Evolutionary conservation across 2,113 vertebrate genomes (phyloP).

Genomic region (Poecile atricapillus): DNA sequence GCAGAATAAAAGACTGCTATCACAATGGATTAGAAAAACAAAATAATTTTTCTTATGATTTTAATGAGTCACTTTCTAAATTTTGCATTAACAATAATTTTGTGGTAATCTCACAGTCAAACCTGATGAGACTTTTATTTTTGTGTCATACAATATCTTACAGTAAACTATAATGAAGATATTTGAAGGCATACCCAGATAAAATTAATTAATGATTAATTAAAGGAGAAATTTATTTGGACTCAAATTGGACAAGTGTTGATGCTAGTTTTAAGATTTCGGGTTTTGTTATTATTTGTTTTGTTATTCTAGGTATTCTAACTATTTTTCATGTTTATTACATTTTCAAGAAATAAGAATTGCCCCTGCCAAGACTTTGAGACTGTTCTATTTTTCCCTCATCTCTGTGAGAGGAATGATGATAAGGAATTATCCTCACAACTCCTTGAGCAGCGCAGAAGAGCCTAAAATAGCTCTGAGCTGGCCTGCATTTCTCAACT

Average conservation of each 20-base stretch:
- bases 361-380: background rate
- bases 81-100: background rate
- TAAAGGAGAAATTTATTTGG: background rate
- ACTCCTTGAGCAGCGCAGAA: background rate
- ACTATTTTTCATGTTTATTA: background rate
- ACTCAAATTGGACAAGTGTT: background rate
- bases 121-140: background rate
- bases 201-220: background rate
- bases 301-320: background rate
- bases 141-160: background rate
- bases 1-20: background rate
- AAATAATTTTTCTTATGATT: background rate
- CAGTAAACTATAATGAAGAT: background rate
- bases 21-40: background rate
- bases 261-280: background rate
- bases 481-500: background rate
- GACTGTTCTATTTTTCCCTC: background rate
- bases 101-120: background rate
- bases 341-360: background rate
- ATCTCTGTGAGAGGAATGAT: background rate
- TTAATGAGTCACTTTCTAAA: background rate
- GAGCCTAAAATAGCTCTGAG: background rate
- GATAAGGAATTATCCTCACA: background rate
- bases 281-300: background rate
- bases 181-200: background rate